A percentile compares a stretch with the other conserved stretches of the same genome.
Conservation (phyloP, 2,888 invertebrate species). For the Hydrotaea cyrtoneurina region DNA sequence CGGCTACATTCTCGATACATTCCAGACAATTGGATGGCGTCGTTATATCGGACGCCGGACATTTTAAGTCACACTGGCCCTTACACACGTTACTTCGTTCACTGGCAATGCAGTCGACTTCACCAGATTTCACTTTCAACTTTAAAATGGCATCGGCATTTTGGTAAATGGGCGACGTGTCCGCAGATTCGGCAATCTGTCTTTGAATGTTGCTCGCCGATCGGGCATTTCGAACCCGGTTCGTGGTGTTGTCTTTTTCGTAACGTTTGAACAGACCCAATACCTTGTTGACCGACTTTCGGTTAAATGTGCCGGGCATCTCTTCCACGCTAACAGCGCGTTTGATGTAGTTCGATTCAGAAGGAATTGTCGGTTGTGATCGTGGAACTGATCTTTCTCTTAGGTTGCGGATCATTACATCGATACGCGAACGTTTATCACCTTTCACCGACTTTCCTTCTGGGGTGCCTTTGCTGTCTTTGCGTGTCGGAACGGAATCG, state of each 20-base stretch:
- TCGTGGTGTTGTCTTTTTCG: conserved; percentile 83
- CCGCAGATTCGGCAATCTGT: conserved; percentile 73
- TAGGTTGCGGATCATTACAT: conserved; percentile 83
- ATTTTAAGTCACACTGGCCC: neutral
- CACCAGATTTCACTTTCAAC: conserved; percentile 21
- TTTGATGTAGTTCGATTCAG: conserved; percentile 86
- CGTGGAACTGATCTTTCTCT: conserved; percentile 86
- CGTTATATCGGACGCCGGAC: neutral
- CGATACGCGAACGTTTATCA: conserved; percentile 81
- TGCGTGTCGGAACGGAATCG: neutral
- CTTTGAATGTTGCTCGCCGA: conserved; percentile 79
- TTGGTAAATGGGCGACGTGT: conserved; percentile 75
- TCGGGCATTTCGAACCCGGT: conserved; percentile 78
- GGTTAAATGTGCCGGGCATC: conserved; percentile 83
- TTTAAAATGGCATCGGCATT: conserved; percentile 67
- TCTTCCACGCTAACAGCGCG: conserved; percentile 88
- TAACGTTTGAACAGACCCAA: conserved; percentile 89
- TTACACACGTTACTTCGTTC: conserved; percentile 17
- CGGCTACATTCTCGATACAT: conserved; percentile 19
- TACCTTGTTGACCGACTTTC: conserved; percentile 88
- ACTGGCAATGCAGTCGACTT: neutral
- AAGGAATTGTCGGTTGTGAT: conserved; percentile 82
- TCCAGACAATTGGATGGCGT: conserved; percentile 42
- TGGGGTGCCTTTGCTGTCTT: neutral
- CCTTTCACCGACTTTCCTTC: conserved; percentile 72